Conservation (phyloP, 1,140 invertebrate species). For the Orchestia grillus region DNA sequence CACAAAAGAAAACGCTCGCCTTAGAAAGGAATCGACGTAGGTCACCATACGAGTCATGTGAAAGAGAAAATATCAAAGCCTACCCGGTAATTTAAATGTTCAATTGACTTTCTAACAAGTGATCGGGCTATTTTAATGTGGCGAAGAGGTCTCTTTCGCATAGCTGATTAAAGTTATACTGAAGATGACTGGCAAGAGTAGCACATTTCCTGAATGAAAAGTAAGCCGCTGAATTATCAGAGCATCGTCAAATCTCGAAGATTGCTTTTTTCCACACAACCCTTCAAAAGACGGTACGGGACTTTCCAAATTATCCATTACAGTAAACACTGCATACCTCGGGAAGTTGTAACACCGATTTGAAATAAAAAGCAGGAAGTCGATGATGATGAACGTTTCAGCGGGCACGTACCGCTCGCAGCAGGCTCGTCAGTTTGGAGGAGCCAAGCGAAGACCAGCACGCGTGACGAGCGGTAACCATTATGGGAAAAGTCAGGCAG, state of each 20-base stretch:
- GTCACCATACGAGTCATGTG: background rate
- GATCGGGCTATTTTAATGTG: background rate
- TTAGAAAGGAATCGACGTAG: background rate
- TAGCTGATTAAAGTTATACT: background rate
- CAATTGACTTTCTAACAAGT: background rate
- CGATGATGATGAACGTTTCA: background rate
- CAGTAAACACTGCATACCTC: background rate
- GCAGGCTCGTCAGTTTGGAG: background rate
- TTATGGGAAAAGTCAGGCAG: conserved; percentile 37
- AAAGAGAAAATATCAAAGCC: background rate
- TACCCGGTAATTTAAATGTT: background rate
- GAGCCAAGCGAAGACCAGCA: background rate
- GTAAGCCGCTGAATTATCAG: background rate
- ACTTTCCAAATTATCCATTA: background rate
- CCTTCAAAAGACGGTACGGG: background rate
- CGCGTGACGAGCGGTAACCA: background rate
- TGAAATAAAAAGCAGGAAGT: background rate
- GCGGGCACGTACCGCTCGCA: background rate
- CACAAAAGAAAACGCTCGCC: background rate
- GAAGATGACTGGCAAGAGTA: background rate
- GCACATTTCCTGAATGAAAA: background rate
- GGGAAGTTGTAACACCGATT: background rate
- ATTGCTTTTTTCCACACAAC: no score
- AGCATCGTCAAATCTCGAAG: no score
- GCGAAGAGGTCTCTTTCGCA: background rate